A percentile compares a stretch with the other conserved stretches of the same genome.
Evolutionary conservation across 2,797 vertebrate species (phyloP).

Genomic region (Lacerta bilineata): DNA sequence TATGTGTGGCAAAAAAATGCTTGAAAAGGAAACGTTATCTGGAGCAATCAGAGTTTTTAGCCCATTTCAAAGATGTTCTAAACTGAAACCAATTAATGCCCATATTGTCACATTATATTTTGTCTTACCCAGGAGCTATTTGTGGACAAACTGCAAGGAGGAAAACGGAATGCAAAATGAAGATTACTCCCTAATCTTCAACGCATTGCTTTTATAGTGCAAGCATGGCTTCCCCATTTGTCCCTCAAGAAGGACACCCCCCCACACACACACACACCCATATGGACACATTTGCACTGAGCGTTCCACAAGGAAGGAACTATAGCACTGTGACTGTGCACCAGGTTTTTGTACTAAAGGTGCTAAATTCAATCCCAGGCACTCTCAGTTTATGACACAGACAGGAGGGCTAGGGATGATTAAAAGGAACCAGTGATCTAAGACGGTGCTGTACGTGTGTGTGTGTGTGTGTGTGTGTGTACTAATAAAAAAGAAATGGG

Average conservation of each 20-base stretch:
- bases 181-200: neutral
- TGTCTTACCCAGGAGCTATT: rapidly evolving
- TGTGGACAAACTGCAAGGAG: rapidly evolving
- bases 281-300: neutral
- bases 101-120: neutral
- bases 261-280: neutral
- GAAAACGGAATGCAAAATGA: neutral
- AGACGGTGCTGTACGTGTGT: neutral
- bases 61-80: neutral
- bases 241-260: neutral
- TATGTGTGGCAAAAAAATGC: neutral
- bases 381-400: neutral
- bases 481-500: slow-evolving; percentile 8
- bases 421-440: neutral
- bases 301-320: no score
- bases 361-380: neutral
- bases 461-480: neutral
- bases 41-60: neutral
- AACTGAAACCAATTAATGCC: neutral
- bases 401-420: neutral
- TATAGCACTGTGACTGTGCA: neutral
- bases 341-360: neutral
- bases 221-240: neutral
- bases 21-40: neutral
- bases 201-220: neutral